phyloP scores from a whole-genome alignment of 2,113 vertebrate genomes.

The Anser cygnoides region DNA sequence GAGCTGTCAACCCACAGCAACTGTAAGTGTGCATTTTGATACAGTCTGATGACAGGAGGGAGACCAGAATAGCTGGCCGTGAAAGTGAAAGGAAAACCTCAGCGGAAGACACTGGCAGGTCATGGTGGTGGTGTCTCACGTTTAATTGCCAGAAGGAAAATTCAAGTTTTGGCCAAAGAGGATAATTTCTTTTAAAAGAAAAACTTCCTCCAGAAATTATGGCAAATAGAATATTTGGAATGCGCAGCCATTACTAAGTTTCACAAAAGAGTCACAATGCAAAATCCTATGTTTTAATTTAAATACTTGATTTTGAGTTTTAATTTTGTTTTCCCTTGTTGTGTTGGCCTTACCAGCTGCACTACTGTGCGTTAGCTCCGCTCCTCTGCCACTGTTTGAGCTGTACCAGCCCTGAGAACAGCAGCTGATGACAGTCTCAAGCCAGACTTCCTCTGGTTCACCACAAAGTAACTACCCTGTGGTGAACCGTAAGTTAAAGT shows the following conservation, averaged over 20 bases:
- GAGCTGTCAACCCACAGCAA: not conserved
- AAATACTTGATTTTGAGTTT: not conserved
- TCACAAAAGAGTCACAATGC: not conserved
- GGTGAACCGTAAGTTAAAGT: not conserved
- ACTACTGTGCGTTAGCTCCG: not conserved
- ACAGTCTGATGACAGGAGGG: not conserved
- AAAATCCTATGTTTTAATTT: not conserved
- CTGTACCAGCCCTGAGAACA: not conserved
- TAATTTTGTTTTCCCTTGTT: not conserved
- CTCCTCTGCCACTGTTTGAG: not conserved
- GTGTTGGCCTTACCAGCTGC: not conserved
- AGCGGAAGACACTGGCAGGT: not conserved
- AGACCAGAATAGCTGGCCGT: not conserved
- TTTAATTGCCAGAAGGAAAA: not conserved
- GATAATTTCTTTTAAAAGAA: not conserved
- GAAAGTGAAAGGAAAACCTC: not conserved
- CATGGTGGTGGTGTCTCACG: not conserved
- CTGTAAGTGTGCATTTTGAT: not conserved
- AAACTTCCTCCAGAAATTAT: not conserved
- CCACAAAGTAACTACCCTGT: conserved; percentile 26
- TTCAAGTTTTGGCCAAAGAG: not conserved
- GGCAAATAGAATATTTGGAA: not conserved
- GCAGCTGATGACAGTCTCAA: not conserved
- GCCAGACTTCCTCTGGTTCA: conserved; percentile 32
- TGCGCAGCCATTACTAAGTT: not conserved